These are phyloP conservation scores for Elephantulus edwardii DNA, from an alignment of 2,113 vertebrate genomes.

Conservation along the genomic window DNA sequence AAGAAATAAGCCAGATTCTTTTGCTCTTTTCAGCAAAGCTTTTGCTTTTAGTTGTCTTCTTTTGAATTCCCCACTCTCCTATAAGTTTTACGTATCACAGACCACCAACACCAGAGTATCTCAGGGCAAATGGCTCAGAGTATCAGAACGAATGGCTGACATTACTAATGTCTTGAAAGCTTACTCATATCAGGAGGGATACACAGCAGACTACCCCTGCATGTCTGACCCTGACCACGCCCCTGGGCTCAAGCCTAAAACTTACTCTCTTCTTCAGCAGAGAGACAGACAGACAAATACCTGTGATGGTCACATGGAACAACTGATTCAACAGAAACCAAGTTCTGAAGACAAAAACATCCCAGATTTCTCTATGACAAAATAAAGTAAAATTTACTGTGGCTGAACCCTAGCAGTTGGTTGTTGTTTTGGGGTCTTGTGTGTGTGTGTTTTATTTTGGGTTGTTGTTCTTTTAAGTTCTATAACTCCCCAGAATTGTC, in stretches of 20 bases:
- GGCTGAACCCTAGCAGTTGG: not conserved
- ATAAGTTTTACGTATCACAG: not conserved
- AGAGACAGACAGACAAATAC: slow-evolving; percentile 27
- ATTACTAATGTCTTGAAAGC: not conserved
- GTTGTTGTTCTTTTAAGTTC: too few relatives aligned
- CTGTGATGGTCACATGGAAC: not conserved
- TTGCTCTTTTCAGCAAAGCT: slow-evolving; percentile 4
- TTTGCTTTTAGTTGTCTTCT: not conserved
- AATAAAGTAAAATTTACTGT: slow-evolving; percentile 28
- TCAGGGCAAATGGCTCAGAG: not conserved
- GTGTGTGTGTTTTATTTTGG: too few relatives aligned
- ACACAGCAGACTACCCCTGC: not conserved
- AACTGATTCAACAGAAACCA: slow-evolving; percentile 30
- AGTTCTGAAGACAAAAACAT: not conserved
- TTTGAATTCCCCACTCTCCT: not conserved
- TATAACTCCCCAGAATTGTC: slow-evolving; percentile 75
- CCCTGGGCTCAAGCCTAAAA: slow-evolving; percentile 1
- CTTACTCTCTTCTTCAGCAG: slow-evolving; percentile 27
- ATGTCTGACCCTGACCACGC: not conserved
- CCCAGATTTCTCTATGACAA: slow-evolving; percentile 24
- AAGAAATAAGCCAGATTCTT: not conserved
- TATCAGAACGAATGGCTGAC: not conserved
- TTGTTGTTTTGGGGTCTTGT: too few relatives aligned
- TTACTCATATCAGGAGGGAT: not conserved
- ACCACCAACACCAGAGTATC: not conserved